Evolutionary conservation across 1,140 invertebrate genomes (phyloP).

Genomic region (Nomia melanderi): DNA sequence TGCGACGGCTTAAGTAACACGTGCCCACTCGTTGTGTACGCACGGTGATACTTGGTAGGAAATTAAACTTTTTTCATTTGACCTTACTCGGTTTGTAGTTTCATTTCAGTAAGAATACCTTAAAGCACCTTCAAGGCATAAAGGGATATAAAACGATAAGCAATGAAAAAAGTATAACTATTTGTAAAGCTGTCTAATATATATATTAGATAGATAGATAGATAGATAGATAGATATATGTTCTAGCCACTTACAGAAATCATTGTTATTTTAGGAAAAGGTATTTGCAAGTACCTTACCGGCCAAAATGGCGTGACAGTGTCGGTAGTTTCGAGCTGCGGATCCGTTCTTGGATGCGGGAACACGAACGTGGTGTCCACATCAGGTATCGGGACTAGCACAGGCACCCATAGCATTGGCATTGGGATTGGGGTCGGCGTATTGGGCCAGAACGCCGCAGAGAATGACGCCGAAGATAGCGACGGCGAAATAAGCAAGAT

Average conservation of each 20-base stretch:
- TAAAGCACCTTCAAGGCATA: too few species aligned
- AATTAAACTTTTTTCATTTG: too few species aligned
- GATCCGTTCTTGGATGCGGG: slow-evolving; percentile 58
- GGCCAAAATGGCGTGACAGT: slow-evolving; percentile 79
- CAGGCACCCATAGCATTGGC: slow-evolving; percentile 61
- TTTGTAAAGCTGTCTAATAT: too few species aligned
- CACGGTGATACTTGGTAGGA: too few species aligned
- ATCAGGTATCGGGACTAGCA: slow-evolving; percentile 48
- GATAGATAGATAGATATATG: too few species aligned
- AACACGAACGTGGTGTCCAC: slow-evolving; percentile 43
- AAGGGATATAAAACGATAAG: too few species aligned
- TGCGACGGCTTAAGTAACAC: too few species aligned
- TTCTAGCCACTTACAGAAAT: neutral
- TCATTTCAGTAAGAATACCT: too few species aligned
- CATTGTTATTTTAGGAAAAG: slow-evolving; percentile 70
- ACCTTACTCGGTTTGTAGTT: too few species aligned
- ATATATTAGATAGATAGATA: too few species aligned
- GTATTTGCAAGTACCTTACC: slow-evolving; percentile 77
- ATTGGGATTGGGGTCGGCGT: slow-evolving; percentile 53
- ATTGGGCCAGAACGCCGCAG: slow-evolving; percentile 43
- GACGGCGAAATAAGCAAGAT: slow-evolving; percentile 83
- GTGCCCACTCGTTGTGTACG: too few species aligned
- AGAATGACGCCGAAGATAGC: slow-evolving; percentile 80
- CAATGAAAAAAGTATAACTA: too few species aligned
- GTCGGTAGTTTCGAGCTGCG: slow-evolving; percentile 77